These are phyloP conservation scores for Byasa hedistus DNA, from an alignment of 2,888 invertebrate genomes.

Conservation along the genomic window DNA sequence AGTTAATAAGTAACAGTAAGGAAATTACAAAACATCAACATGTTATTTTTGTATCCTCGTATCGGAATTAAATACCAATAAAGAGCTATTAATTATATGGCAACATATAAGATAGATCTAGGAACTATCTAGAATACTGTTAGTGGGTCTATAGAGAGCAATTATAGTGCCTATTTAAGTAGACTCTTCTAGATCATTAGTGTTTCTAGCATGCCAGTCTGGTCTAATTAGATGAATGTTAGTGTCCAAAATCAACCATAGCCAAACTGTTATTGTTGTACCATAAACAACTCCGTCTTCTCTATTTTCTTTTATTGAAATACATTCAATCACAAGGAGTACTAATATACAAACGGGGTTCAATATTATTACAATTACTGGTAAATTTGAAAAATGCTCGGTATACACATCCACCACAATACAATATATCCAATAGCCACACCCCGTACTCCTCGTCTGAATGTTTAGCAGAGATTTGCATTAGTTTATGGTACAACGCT, in stretches of 20 bases:
- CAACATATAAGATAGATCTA: slow-evolving; percentile 54
- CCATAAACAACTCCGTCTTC: slow-evolving; percentile 53
- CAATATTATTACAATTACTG: no score
- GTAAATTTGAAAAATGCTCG: no score
- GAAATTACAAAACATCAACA: background rate
- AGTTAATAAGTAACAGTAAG: background rate
- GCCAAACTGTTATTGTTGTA: slow-evolving; percentile 61
- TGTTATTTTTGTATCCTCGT: no score
- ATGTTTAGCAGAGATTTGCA: background rate
- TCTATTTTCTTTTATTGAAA: slow-evolving; percentile 27
- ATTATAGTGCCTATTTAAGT: slow-evolving; percentile 42
- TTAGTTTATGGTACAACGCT: slow-evolving; percentile 34
- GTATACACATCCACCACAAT: no score
- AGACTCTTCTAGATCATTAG: slow-evolving; percentile 62
- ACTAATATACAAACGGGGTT: no score
- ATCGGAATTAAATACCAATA: background rate
- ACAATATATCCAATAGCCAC: no score
- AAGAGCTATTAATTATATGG: slow-evolving; percentile 43
- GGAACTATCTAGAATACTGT: slow-evolving; percentile 37
- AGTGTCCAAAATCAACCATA: slow-evolving; percentile 61
- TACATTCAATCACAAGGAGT: background rate
- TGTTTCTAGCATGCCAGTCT: slow-evolving; percentile 72
- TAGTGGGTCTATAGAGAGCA: slow-evolving; percentile 37
- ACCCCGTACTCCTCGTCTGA: no score
- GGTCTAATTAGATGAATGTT: slow-evolving; percentile 49